Base-by-base conservation (phyloP, 2,888 invertebrate species). In the Brachyptera putata region DNA sequence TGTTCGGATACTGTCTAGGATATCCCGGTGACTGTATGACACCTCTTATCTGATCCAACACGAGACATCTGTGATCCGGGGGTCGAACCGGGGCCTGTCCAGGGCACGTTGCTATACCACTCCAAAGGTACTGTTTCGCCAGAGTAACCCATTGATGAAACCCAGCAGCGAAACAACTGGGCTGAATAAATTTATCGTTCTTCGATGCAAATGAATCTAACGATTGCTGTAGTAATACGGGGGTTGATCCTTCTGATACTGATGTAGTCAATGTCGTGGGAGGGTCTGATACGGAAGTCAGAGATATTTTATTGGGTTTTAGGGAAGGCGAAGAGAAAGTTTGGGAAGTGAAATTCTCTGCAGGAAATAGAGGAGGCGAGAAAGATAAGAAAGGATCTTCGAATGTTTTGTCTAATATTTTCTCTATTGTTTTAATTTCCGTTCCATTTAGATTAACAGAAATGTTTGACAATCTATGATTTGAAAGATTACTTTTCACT, bases 11-110 rank as follows among this genome's bases (percentile, higher is more conserved):
- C 61, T 67, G 70, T 58, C 69, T 69, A 1, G 79, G 79, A 70
- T 77, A 78, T 37, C 73, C 72, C 1, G 77, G 76, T 57, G 76
- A 77, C 37, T 71, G 71, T 34, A 79, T 69, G 46, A 70, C 70
- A n/a, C 79, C 79, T 61, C 70, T 69, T 11, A 63, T 43, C 13
- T 68, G 68, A 60, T 68, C 66, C 21, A 77, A 64, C 26, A 72
- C 69, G 25, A 71, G 65, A 67, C 77, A 77, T 56, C 69, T 69
- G 7, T 39, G 61, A 16, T 56, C 14, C 36, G 49, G 58, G 16
- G 49, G 50, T 14, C 30, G 30, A 26, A 50, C 34, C 1, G 34
- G 53, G 1, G 34, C 36, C 9, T n/a, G 16, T 1, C 4, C 22
- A 3, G 53, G 50, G 24, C 58, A 58, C 24, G 39, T 25, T 13